Evolutionary conservation across 1,140 invertebrate genomes (phyloP), one percentile per base, ranked within the genome.

Genomic region (Drosophila repletoides): DNA sequence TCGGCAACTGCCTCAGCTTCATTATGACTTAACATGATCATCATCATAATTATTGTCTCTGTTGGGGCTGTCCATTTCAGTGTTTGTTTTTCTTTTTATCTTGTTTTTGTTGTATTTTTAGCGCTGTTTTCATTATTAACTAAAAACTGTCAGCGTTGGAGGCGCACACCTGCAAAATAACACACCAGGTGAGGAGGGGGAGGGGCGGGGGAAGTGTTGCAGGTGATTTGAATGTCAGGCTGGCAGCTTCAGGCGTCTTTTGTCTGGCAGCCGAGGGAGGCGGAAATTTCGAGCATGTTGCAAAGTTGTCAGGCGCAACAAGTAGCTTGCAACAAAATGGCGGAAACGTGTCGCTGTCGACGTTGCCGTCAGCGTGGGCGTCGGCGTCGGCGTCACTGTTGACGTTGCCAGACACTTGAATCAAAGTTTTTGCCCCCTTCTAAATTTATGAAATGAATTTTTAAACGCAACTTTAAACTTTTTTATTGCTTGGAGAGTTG

Each of bases 381-480:
- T 40, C 24, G 43, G 2, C 5, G 46, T 7, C 24, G 10, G 14
- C 43, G 33, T 49, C n/a, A 19, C 49, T 49, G 21, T 9, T 43
- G 58, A 19, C 36, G 40, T 22, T 28, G 28, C 15, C 51, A 46
- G 53, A 65, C 61, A 76, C 58, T 79, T 68, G 70, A 77, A 76
- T 84, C 65, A 77, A 74, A 79, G 72, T 60, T 49, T 14, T 55
- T 12, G 26, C 0, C 34, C n/a, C 33, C 9, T 36, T 49, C 41
- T 72, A 83, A 84, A 84, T 84, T 71, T 84, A 79, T 84, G 80
- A 64, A 86, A 86, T 84, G 80, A 48, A 84, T 75, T 80, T 84
- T 79, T 86, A 79, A 84, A 74, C 60, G 79, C 45, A 86, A 84
- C 80, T 84, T 84, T 86, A 86, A 84, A 86, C 53, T 86, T 84